These are phyloP conservation scores for Falco rusticolus DNA, from an alignment of 2,797 vertebrate species.

Conservation along the genomic window DNA sequence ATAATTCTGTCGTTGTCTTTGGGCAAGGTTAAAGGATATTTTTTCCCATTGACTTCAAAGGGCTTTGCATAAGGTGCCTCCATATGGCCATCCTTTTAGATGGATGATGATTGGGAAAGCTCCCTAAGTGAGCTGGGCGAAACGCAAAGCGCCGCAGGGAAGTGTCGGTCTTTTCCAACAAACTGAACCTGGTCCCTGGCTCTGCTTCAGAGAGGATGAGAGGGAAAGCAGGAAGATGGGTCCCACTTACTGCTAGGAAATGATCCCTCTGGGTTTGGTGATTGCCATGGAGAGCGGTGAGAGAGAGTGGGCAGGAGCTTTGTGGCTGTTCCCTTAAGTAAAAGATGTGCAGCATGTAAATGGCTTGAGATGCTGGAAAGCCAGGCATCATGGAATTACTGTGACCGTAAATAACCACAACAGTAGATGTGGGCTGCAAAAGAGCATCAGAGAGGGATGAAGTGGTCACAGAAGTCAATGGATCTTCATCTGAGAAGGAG, in stretches of 20 bases:
- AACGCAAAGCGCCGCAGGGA: neutral
- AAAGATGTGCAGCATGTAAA: neutral
- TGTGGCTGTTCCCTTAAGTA: neutral
- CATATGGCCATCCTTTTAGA: neutral
- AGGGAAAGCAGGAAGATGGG: neutral
- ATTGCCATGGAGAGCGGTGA: neutral
- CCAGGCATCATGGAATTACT: neutral
- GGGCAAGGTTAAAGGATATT: neutral
- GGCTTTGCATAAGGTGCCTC: neutral
- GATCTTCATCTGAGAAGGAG: conserved; percentile 3
- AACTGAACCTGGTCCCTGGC: neutral
- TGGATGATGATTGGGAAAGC: neutral
- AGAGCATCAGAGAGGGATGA: neutral
- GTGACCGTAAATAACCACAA: neutral
- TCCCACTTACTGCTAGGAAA: neutral
- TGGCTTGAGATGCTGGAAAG: neutral
- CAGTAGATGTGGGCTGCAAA: neutral
- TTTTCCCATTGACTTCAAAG: neutral
- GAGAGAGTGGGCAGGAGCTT: neutral
- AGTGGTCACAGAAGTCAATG: neutral
- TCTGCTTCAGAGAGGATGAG: neutral
- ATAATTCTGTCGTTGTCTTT: neutral
- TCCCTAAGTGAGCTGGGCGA: neutral
- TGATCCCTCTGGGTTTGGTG: neutral
- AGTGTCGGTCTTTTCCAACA: neutral